These are phyloP conservation scores for Ailuropoda melanoleuca DNA, from an alignment of 2,113 vertebrate species.

Conservation along the genomic window DNA sequence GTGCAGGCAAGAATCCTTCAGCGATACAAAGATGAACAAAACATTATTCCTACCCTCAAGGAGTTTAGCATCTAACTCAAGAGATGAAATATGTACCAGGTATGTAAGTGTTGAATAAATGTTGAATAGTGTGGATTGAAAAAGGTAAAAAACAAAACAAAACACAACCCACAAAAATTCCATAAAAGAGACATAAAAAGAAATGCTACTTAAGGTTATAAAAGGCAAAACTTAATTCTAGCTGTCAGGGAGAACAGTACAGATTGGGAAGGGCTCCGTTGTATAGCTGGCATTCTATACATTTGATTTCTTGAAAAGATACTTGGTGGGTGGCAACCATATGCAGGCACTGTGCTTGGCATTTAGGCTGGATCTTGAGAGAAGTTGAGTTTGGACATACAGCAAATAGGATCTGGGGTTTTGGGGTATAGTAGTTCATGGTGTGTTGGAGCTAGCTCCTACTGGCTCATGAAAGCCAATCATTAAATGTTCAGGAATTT, in stretches of 20 bases:
- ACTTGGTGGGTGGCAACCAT: neutral
- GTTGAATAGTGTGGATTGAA: neutral
- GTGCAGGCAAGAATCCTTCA: neutral
- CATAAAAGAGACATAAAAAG: neutral
- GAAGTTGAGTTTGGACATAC: neutral
- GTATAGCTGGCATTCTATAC: neutral
- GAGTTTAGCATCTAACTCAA: slow-evolving; percentile 4
- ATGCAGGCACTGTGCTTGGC: neutral
- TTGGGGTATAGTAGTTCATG: neutral
- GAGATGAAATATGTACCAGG: neutral
- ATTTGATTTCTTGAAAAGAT: neutral
- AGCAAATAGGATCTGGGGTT: neutral
- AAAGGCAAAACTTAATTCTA: neutral
- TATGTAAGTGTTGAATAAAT: neutral
- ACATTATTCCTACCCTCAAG: neutral
- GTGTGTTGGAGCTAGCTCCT: neutral
- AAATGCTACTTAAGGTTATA: neutral
- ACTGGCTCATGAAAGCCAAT: neutral
- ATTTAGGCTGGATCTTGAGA: neutral
- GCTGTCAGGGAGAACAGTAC: neutral
- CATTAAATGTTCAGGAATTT: neutral
- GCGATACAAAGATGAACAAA: neutral
- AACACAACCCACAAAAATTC: neutral
- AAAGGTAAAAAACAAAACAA: neutral
- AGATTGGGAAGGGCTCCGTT: neutral